Conservation (phyloP, 2,113 vertebrate species). For the Dryoscopus gambensis region DNA sequence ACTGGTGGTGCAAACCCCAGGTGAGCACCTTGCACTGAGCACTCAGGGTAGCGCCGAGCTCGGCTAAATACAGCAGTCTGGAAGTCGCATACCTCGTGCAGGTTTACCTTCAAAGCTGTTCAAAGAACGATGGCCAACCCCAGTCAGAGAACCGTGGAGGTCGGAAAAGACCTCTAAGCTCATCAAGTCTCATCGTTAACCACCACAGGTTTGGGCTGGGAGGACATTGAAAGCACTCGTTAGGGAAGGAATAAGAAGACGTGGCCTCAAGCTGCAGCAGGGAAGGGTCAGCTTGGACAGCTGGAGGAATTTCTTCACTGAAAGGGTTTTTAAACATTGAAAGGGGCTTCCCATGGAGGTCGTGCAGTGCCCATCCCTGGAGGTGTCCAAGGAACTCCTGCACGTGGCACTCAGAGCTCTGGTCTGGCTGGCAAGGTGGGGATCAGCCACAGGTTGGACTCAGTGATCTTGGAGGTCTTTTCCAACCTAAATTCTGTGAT, state of each 20-base stretch:
- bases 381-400: neutral
- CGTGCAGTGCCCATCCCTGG: neutral
- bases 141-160: neutral
- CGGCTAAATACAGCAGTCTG: neutral
- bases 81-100: neutral
- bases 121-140: neutral
- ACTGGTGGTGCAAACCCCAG: neutral
- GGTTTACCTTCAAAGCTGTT: neutral
- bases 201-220: neutral
- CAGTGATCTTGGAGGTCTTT: neutral
- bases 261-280: neutral
- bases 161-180: neutral
- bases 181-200: accelerated
- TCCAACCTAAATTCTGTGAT: neutral
- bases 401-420: neutral
- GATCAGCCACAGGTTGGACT: neutral
- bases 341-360: neutral
- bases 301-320: neutral
- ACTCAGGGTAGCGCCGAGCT: neutral
- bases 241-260: neutral
- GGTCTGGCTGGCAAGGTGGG: neutral
- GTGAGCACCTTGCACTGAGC: neutral
- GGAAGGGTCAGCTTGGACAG: neutral
- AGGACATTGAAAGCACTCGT: neutral
- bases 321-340: neutral